Conservation (phyloP, 1,140 invertebrate species). For the Polypedilum pembai region DNA sequence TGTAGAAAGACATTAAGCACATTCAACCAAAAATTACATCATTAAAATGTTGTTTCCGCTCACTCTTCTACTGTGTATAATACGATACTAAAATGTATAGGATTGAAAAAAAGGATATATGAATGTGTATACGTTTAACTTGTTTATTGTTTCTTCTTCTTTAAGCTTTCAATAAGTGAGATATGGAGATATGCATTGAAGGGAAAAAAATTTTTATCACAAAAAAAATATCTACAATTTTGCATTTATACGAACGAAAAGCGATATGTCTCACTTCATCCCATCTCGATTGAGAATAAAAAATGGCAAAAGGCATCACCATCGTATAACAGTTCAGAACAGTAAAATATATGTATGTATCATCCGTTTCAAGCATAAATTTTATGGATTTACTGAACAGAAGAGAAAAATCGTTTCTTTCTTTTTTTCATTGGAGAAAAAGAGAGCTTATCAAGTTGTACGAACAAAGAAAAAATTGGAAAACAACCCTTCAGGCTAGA, state of each 20-base stretch:
- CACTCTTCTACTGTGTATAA: background rate
- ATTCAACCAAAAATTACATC: conserved; percentile 15
- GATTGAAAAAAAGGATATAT: background rate
- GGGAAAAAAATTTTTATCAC: background rate
- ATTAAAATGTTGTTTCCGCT: conserved; percentile 18
- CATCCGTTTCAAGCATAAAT: background rate
- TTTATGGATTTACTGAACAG: background rate
- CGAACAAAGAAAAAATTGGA: background rate
- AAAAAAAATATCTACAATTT: background rate
- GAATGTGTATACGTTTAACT: conserved; percentile 6
- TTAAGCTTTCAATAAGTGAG: background rate
- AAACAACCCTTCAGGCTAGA: background rate
- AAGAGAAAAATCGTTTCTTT: too few relatives aligned
- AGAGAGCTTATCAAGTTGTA: background rate
- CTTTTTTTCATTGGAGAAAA: background rate
- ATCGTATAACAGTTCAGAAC: background rate
- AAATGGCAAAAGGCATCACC: background rate
- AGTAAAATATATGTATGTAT: background rate
- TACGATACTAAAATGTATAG: background rate
- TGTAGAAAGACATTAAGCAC: conserved; percentile 11
- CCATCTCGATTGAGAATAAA: background rate
- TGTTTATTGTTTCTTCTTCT: background rate
- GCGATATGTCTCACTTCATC: too few relatives aligned
- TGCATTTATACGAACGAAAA: too few relatives aligned
- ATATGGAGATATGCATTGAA: too few relatives aligned